Conservation (phyloP, 2,888 invertebrate species). For the Deilephila porcellus region DNA sequence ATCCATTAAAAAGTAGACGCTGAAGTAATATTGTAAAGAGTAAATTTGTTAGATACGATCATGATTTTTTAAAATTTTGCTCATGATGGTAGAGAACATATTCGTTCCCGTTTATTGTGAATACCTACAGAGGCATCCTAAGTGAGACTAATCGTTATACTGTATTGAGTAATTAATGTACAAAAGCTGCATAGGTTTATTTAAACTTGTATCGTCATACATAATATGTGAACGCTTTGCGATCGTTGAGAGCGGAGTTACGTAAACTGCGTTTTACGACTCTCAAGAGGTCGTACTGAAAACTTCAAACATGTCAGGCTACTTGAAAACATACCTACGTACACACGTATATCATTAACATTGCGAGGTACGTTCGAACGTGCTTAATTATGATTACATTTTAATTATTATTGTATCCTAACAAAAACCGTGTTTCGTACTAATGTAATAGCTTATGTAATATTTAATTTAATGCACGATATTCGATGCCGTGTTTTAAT, state of each 20-base stretch:
- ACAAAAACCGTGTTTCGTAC: no score
- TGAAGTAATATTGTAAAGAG: no score
- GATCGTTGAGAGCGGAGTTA: constrained; percentile 23
- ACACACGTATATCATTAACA: constrained; percentile 4
- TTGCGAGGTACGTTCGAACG: not conserved
- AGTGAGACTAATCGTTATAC: not conserved
- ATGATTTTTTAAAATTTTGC: no score
- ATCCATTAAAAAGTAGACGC: no score
- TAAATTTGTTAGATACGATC: no score
- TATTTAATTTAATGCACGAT: not conserved
- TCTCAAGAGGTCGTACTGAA: constrained; percentile 27
- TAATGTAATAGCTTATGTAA: not conserved
- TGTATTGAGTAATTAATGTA: not conserved
- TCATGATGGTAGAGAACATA: no score
- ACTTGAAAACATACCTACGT: not conserved
- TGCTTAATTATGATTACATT: not conserved
- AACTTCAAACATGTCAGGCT: constrained; percentile 6
- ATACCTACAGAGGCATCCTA: no score
- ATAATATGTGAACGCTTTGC: not conserved
- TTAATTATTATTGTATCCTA: not conserved
- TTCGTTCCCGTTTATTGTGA: no score
- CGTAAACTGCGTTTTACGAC: constrained; percentile 28
- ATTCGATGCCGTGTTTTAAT: not conserved
- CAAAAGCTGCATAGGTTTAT: not conserved
- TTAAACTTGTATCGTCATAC: not conserved